Evolutionary conservation across 2,888 invertebrate species (phyloP), one percentile per base, ranked within the genome.

Genomic region (Rosalia funebris): DNA sequence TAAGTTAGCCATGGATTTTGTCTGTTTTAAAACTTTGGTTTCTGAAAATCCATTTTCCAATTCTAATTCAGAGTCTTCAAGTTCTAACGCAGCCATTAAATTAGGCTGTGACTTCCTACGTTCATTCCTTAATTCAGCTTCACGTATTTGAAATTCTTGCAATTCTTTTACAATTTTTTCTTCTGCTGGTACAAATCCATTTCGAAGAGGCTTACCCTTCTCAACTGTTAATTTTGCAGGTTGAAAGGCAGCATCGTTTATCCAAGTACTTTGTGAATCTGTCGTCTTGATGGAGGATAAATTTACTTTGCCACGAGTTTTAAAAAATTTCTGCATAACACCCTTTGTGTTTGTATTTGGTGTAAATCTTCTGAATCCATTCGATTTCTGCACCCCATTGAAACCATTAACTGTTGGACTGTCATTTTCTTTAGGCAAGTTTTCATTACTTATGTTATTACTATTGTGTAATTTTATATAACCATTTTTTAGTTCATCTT

Each of bases 251-350:
- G 70, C 70, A 54, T 72, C 68, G 32, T 60, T 62, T 19, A 58
- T 57, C 70, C 71, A 71, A 71, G 75, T 32, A 71, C 70, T 52
- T 67, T 60, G 58, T 1, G 59, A 53, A 16, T 60, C 57, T 69
- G 34, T 60, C 34, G 65, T 71, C 71, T 37, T 78, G 71, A 61
- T 63, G n/a, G 80, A 74, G 20, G 81, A 71, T 5, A 72, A 46
- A 1, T 83, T 82, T 58, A 89, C 75, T 80, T 90, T 91, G 17
- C 94, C 94, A 55, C 91, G 87, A 19, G 89, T 90, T 59, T 91
- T 92, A 63, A 94, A 87, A 77, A 93, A 93, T 75, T 92, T 87
- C 75, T 93, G 91, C 94, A 94, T 94, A 17, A 93, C 85, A 10
- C 93, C 93, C 76, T 88, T 92, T 0, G 75, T 66, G 2, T 70